Evolutionary conservation across 2,888 invertebrate genomes (phyloP).

Genomic region (Neelides folsomi): DNA sequence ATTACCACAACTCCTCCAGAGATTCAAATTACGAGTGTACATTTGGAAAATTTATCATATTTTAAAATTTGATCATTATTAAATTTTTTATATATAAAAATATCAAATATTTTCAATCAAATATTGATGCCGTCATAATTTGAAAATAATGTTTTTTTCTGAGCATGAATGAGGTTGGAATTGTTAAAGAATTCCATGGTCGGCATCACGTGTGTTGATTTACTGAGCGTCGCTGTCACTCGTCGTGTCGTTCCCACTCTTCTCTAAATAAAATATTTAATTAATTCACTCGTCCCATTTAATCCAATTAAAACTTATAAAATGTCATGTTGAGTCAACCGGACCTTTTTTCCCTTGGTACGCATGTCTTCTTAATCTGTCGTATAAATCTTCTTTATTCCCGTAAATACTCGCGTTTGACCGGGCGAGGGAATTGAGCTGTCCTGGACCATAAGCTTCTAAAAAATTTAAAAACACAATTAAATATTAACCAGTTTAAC

Average conservation of each 20-base stretch:
- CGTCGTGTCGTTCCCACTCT: constrained; percentile 35
- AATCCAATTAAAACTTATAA: not conserved
- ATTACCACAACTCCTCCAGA: no score
- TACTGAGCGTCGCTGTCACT: constrained; percentile 36
- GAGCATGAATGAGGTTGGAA: no score
- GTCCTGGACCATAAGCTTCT: constrained; percentile 68
- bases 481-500: no score
- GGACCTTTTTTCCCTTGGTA: constrained; percentile 88
- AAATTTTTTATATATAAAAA: no score
- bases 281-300: constrained; percentile 5
- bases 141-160: no score
- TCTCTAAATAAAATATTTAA: constrained; percentile 30
- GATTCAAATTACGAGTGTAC: no score
- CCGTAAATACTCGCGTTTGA: constrained; percentile 89
- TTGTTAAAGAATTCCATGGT: no score
- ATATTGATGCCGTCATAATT: no score
- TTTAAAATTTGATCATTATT: no score
- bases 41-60: no score
- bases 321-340: not conserved
- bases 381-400: constrained; percentile 88
- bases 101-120: no score
- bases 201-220: not conserved
- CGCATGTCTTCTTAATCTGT: constrained; percentile 86
- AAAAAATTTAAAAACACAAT: constrained; percentile 25
- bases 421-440: constrained; percentile 83